Evolutionary conservation across 1,140 invertebrate species (phyloP).

Genomic region (Elymnias hypermnestra): DNA sequence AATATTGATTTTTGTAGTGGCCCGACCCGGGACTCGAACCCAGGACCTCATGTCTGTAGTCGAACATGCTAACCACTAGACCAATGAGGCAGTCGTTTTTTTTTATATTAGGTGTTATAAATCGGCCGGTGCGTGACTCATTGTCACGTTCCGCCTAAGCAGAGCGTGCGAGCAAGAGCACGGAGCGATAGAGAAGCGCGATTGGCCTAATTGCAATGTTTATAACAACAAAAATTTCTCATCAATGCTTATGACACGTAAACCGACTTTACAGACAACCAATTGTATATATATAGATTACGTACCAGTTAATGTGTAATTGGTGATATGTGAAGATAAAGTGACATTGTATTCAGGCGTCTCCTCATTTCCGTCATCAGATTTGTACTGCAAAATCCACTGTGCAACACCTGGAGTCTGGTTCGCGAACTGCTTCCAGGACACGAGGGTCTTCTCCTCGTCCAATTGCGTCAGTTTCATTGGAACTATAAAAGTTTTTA

Average conservation of each 20-base stretch:
- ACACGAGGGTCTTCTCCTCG: constrained; percentile 36
- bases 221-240: not conserved
- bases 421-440: constrained; percentile 48
- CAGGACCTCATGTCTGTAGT: no score
- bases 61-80: no score
- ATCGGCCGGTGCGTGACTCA: no score
- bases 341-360: constrained; percentile 32
- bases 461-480: constrained; percentile 34
- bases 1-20: no score
- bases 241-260: no score
- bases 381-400: constrained; percentile 58
- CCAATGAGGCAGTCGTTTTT: no score
- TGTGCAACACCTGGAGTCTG: constrained; percentile 40
- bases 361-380: constrained; percentile 9
- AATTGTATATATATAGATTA: constrained; percentile 1
- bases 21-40: no score
- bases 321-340: constrained; percentile 25
- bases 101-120: no score
- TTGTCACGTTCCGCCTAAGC: no score
- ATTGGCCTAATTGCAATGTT: no score
- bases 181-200: no score
- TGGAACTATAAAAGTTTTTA: constrained; percentile 46
- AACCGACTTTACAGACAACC: not conserved
- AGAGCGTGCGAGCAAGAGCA: no score
- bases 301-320: constrained; percentile 43